Evolutionary conservation across 2,113 vertebrate species (phyloP), one percentile per base, ranked within the genome.

Genomic region (Phasianus colchicus): DNA sequence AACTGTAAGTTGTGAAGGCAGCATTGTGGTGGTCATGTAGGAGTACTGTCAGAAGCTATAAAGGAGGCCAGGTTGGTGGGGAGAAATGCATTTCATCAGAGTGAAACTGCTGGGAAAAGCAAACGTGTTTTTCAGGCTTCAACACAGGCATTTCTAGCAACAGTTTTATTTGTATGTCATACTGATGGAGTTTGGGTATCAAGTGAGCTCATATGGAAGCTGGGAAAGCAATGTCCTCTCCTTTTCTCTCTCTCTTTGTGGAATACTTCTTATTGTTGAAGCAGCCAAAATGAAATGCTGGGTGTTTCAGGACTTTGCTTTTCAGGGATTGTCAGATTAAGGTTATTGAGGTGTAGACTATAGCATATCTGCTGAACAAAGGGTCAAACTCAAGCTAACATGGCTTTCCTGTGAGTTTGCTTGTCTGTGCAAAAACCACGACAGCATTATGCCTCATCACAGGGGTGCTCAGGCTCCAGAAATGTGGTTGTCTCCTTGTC

Each of bases 401-500:
- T 3, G 40, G 86, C 75, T 84, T 77, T 90, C 17, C 57, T 72
- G 69, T 67, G 60, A 36, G 54, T 42, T 91, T 47, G 22, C 29
- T 60, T 21, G 89, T 52, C 70, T 50, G 42, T 83, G 81, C 80
- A 69, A 43, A 82, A 32, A 3, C 48, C 57, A 38, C 0, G 2
- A 2, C 61, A 78, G 58, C 63, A 42, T 77, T 43, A 18, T 90
- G 52, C 58, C 47, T 82, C 82, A 55, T 84, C 81, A n/a, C 69
- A 77, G 79, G 48, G 80, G 22, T 48, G 42, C 57, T 94, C 45
- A 10, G 21, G 76, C 89, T 71, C 57, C 79, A 92, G 82, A 29
- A 75, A 77, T 72, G 74, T 38, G 70, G 63, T 77, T 93, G 88
- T 79, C 81, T 91, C 92, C 91, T 82, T 73, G 50, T 79, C 89